These are phyloP conservation scores for Leptinotarsa peninsularis DNA, from an alignment of 2,888 invertebrate genomes.

Conservation along the genomic window DNA sequence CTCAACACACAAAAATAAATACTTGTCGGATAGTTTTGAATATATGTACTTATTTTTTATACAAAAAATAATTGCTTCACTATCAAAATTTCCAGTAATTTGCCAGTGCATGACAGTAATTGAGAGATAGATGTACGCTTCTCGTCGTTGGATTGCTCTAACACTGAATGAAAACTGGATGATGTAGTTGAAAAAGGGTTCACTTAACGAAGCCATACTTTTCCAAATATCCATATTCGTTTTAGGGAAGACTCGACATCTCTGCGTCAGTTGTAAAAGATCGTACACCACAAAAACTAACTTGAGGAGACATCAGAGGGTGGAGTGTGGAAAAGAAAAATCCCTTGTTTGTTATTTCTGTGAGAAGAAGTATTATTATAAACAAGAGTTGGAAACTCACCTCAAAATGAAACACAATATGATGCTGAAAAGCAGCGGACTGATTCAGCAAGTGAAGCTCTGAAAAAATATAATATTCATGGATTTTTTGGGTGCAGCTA, in stretches of 20 bases:
- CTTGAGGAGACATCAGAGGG: slow-evolving; percentile 77
- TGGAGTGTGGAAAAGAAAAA: slow-evolving; percentile 73
- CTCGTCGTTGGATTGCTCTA: background rate
- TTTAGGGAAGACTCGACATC: slow-evolving; percentile 3
- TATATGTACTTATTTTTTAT: too few relatives aligned
- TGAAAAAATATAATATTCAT: background rate
- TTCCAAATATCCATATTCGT: background rate
- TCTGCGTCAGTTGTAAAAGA: slow-evolving; percentile 73
- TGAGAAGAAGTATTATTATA: slow-evolving; percentile 55
- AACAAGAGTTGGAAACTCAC: slow-evolving; percentile 54
- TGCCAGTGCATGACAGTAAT: slow-evolving; percentile 2
- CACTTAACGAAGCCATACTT: too few relatives aligned
- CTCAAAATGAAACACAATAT: slow-evolving; percentile 47
- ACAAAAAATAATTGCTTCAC: too few relatives aligned
- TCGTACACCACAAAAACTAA: slow-evolving; percentile 80
- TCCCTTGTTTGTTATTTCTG: slow-evolving; percentile 50
- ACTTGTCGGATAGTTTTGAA: too few relatives aligned
- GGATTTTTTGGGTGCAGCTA: background rate
- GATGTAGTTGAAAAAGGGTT: background rate
- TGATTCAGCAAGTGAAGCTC: slow-evolving; percentile 6
- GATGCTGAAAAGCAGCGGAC: slow-evolving; percentile 1
- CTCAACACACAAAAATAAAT: too few relatives aligned
- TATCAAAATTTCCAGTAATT: too few relatives aligned
- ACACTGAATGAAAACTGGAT: background rate
- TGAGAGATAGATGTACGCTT: background rate